Evolutionary conservation across 1,140 invertebrate species (phyloP).

Genomic region (Cyrtorhinus lividipennis): DNA sequence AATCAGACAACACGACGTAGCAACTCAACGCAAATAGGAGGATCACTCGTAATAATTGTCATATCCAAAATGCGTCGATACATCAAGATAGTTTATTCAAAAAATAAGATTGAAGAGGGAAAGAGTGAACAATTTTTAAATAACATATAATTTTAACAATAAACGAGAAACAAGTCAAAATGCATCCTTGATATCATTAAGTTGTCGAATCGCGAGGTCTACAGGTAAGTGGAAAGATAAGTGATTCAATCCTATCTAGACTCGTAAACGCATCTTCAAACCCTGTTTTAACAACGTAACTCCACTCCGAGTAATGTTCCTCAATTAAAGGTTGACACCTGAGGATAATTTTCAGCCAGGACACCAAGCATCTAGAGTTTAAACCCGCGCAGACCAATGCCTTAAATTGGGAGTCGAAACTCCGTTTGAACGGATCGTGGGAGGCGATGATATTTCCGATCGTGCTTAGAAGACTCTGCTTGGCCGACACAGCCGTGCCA

Average conservation of each 20-base stretch:
- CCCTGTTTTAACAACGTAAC: conserved; percentile 88
- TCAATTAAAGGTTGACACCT: conserved; percentile 77
- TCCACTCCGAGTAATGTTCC: conserved; percentile 84
- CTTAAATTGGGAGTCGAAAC: conserved; percentile 94
- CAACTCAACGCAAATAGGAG: too few relatives aligned
- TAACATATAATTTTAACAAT: too few relatives aligned
- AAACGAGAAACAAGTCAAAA: conserved; percentile 54
- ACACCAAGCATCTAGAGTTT: conserved; percentile 79
- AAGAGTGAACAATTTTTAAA: too few relatives aligned
- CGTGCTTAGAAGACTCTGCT: conserved; percentile 77
- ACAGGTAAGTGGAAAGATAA: conserved; percentile 88
- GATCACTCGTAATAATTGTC: too few relatives aligned
- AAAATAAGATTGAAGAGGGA: neutral
- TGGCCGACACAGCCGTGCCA: conserved; percentile 69
- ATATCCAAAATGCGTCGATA: neutral
- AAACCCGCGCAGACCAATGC: conserved; percentile 91
- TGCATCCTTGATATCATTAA: conserved; percentile 95
- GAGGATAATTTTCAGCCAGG: conserved; percentile 86
- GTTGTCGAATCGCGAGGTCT: conserved; percentile 86
- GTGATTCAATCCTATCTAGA: conserved; percentile 67
- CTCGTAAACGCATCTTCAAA: conserved; percentile 90
- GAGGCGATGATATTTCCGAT: conserved; percentile 85
- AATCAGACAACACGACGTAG: too few relatives aligned
- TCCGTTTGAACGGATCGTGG: conserved; percentile 83
- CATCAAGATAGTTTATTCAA: neutral